A percentile compares a stretch with the other conserved stretches of the same genome.
Evolutionary conservation across 1,140 invertebrate species (phyloP).

Genomic region (Cydia splendana): DNA sequence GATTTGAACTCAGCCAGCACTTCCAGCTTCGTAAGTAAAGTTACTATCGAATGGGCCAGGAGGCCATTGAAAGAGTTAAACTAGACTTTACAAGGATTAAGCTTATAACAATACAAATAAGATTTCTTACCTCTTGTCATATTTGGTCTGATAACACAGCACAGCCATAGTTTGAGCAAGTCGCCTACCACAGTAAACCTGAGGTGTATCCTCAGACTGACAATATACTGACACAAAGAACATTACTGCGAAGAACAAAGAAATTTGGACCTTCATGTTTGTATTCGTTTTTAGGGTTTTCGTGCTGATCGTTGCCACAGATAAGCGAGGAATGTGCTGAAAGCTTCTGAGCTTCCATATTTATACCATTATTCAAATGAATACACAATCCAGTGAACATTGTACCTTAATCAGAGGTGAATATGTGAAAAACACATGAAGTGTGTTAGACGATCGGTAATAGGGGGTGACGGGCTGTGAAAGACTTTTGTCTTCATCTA

Average conservation of each 20-base stretch:
- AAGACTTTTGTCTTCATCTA: not conserved
- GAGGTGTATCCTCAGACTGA: not conserved
- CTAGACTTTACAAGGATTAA: no score
- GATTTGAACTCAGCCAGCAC: no score
- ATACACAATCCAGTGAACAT: not conserved
- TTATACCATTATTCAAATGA: conserved; percentile 8
- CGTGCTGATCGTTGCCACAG: not conserved
- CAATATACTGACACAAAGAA: not conserved
- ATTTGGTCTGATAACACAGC: conserved; percentile 1
- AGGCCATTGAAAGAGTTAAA: no score
- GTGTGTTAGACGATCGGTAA: not conserved
- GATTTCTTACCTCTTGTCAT: not conserved
- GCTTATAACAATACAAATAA: not conserved
- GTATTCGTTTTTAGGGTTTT: not conserved
- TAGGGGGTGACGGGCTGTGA: conserved; percentile 6
- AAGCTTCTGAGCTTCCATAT: not conserved
- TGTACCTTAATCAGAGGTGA: conserved; percentile 22
- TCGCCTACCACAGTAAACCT: conserved; percentile 7
- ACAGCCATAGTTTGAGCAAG: conserved; percentile 4
- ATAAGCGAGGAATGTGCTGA: not conserved
- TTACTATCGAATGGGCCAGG: no score
- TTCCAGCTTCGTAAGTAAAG: no score
- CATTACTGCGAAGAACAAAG: not conserved
- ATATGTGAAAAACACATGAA: conserved; percentile 12
- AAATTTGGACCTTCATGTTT: conserved; percentile 2